These are phyloP conservation scores for Patella pellucida DNA, from an alignment of 2,888 invertebrate genomes.

Conservation along the genomic window DNA sequence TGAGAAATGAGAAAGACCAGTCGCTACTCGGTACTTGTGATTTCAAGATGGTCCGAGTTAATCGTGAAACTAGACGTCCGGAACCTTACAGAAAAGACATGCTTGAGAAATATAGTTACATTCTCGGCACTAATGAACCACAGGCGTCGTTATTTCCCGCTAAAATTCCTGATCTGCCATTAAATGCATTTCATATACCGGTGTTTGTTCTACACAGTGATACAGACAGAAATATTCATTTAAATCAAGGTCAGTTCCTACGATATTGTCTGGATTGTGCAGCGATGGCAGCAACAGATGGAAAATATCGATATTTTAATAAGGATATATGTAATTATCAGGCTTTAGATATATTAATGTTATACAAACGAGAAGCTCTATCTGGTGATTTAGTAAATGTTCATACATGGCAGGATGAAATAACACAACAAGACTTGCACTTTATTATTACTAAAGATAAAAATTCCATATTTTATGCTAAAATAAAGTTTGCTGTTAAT, in stretches of 20 bases:
- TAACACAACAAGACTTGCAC: neutral
- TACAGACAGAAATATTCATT: neutral
- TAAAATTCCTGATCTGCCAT: neutral
- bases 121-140: neutral
- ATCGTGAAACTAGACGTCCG: neutral
- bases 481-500: neutral
- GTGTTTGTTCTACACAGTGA: neutral
- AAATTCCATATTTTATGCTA: neutral
- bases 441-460: conserved; percentile 3
- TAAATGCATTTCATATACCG: neutral
- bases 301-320: neutral
- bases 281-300: neutral
- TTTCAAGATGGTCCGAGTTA: neutral
- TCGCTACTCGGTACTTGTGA: neutral
- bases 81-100: neutral
- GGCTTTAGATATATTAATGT: neutral
- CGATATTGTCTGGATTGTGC: conserved; percentile 2
- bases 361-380: conserved; percentile 2
- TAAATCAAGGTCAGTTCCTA: conserved; percentile 2
- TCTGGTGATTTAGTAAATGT: neutral
- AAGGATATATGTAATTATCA: conserved; percentile 2
- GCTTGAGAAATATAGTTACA: neutral
- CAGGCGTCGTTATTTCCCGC: neutral
- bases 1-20: neutral
- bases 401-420: conserved; percentile 6